A percentile compares a stretch with the other conserved stretches of the same genome.
Conservation (phyloP, 2,888 invertebrate species). For the Therioaphis trifolii region DNA sequence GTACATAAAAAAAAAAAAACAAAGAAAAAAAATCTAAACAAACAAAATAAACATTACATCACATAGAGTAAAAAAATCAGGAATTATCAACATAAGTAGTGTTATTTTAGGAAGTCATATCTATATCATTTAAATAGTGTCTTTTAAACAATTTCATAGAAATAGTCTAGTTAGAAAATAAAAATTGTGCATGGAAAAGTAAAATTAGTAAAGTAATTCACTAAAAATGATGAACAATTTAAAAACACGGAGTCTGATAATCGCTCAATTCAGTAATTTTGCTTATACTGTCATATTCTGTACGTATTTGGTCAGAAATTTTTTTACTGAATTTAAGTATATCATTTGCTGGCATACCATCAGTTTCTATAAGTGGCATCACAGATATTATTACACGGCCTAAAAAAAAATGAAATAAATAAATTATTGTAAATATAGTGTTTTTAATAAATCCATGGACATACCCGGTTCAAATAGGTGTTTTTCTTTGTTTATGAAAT, state of each 20-base stretch:
- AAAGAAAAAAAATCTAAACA: neutral
- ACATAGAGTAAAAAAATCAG: neutral
- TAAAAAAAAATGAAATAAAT: neutral
- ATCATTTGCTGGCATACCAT: constrained; percentile 34
- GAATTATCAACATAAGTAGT: constrained; percentile 51
- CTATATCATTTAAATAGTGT: neutral
- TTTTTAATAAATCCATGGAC: neutral
- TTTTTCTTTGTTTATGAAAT: constrained; percentile 54
- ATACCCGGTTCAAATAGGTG: constrained; percentile 53
- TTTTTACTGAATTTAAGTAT: constrained; percentile 1
- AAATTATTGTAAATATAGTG: neutral
- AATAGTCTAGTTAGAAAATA: neutral
- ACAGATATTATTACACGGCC: constrained; percentile 56
- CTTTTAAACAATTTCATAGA: constrained; percentile 6
- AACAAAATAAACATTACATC: constrained; percentile 20
- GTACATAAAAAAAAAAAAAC: too few relatives aligned
- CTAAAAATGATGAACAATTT: neutral
- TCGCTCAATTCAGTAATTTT: constrained; percentile 48
- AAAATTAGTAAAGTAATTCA: neutral
- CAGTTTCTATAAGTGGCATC: constrained; percentile 52
- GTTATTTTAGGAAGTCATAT: neutral
- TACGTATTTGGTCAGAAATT: constrained; percentile 27
- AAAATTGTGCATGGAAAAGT: constrained; percentile 47
- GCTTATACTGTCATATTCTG: constrained; percentile 50
- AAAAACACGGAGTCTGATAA: constrained; percentile 61